phyloP scores from a whole-genome alignment of 1,140 invertebrate species.

The Macrocentrus cingulum region DNA sequence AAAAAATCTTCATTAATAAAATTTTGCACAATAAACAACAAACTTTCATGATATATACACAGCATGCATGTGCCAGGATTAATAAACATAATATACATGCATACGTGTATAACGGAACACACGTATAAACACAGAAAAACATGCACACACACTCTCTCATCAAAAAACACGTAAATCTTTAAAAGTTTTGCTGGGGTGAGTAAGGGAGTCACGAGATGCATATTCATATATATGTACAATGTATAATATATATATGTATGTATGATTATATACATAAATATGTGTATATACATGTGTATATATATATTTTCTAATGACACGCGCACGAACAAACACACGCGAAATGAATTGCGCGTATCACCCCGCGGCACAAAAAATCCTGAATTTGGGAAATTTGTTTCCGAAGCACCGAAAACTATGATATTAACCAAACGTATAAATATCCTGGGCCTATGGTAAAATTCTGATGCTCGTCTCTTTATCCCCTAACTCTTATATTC shows the following conservation, averaged over 20 bases:
- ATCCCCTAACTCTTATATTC: too few relatives aligned
- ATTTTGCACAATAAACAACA: conserved; percentile 4
- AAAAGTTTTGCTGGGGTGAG: conserved; percentile 9
- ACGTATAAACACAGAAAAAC: conserved; percentile 7
- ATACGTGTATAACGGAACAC: neutral
- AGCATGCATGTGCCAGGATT: too few relatives aligned
- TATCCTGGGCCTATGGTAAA: conserved; percentile 21
- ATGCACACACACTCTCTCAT: neutral
- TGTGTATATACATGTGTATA: too few relatives aligned
- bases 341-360: conserved; percentile 12
- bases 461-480: conserved; percentile 12
- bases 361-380: conserved; percentile 10
- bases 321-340: conserved; percentile 21
- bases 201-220: conserved; percentile 24
- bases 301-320: conserved; percentile 23
- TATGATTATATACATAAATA: too few relatives aligned
- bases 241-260: too few relatives aligned
- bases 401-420: conserved; percentile 18
- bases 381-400: conserved; percentile 15
- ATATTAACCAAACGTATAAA: too few relatives aligned
- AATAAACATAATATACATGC: conserved; percentile 5
- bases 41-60: too few relatives aligned
- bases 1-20: conserved; percentile 7
- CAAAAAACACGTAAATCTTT: conserved; percentile 2
- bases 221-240: too few relatives aligned